Evolutionary conservation across 2,113 vertebrate genomes (phyloP), one percentile per base, ranked within the genome.

Genomic region (Probosciger aterrimus): DNA sequence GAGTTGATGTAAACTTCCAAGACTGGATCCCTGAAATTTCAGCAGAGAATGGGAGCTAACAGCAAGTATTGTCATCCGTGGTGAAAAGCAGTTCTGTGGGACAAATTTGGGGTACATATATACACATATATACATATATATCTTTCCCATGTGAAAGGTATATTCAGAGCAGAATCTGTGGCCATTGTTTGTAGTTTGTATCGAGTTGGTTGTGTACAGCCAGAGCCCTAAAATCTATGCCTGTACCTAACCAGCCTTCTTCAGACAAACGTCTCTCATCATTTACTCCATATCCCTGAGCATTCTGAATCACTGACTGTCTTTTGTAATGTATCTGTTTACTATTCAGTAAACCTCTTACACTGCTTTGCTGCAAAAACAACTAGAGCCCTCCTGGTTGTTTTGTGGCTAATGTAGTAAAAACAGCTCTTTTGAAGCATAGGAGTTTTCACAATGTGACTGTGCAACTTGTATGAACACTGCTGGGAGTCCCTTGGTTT

Each of bases 251-350:
- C 23, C 71, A 89, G 14, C 24, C 86, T 88, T 67, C 60, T 68
- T 90, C 71, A 79, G 60, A 67, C 33, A 75, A 90, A 85, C 2
- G 14, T 35, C 39, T 86, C 67, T 92, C 74, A 60, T 79, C 24
- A 44, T 78, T 93, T 85, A 33, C 76, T 57, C 75, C 49, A 33
- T 68, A 49, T 55, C 71, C 49, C 55, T 79, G 57, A 88, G 76
- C 50, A 82, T 73, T 69, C 67, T 84, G 59, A 49, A 60, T 76
- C 60, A 75, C 67, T 87, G 82, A 84, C 60, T 85, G 83, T 82
- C 77, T 90, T 83, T 73, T 31, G 47, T 77, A 96, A 91, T 53
- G 4, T 39, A 74, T 90, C 92, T 81, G 84, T 93, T 91, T 81
- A 82, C 88, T 84, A 19, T 25, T 65, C 73, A 91, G 53, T 47